A percentile compares a stretch with the other conserved stretches of the same genome.
phyloP scores from a whole-genome alignment of 2,113 vertebrate genomes.

The Limanda limanda region DNA sequence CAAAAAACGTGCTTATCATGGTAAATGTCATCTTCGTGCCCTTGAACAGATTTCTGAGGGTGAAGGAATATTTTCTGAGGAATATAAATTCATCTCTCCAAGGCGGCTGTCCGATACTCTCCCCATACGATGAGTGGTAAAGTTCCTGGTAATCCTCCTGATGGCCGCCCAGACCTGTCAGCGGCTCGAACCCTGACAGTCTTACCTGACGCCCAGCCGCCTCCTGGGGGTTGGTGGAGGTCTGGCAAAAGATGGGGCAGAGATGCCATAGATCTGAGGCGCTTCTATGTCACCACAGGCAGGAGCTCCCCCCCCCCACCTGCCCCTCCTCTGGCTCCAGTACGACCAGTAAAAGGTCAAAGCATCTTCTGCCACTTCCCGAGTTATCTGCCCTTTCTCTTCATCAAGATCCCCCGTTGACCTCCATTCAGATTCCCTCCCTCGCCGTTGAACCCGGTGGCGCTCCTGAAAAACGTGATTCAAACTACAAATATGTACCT shows the following conservation, averaged over 20 bases:
- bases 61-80: not conserved
- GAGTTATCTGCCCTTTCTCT: constrained; percentile 64
- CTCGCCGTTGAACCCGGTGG: constrained; percentile 1
- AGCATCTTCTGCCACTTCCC: constrained; percentile 50
- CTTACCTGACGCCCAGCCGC: constrained; percentile 7
- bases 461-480: constrained; percentile 26
- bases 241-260: constrained; percentile 15
- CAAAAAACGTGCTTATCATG: not conserved
- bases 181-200: constrained; percentile 10
- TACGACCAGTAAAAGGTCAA: constrained; percentile 71
- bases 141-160: constrained; percentile 18
- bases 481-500: not conserved
- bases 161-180: constrained; percentile 31
- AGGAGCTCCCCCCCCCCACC: constrained; percentile 46
- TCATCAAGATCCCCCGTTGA: constrained; percentile 66
- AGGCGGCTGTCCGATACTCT: not conserved
- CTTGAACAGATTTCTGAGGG: no score
- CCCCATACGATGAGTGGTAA: not conserved
- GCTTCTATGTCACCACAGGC: constrained; percentile 46
- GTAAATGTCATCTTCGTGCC: not conserved
- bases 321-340: constrained; percentile 52
- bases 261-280: constrained; percentile 39
- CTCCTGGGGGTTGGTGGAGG: constrained; percentile 15
- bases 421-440: constrained; percentile 47
- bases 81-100: not conserved